Conservation (phyloP, 2,113 vertebrate species). For the Corythornis cristatus region DNA sequence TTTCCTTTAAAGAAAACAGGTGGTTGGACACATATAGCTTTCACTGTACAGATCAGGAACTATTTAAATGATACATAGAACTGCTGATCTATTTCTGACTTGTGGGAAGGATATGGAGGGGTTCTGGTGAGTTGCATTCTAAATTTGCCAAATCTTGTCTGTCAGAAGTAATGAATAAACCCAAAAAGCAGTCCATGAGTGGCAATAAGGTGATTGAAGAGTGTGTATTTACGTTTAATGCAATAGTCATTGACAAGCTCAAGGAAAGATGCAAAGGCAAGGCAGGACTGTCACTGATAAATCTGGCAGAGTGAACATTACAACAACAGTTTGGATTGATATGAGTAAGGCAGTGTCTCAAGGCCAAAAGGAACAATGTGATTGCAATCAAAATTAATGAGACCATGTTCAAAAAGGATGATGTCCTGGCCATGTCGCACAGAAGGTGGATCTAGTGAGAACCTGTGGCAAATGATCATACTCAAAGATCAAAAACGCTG, state of each 20-base stretch:
- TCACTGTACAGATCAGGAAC: neutral
- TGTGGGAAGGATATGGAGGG: neutral
- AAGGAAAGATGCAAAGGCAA: neutral
- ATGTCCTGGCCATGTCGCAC: accelerated
- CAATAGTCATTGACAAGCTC: neutral
- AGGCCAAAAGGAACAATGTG: neutral
- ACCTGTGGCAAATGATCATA: neutral
- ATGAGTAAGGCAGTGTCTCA: neutral
- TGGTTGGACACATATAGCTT: neutral
- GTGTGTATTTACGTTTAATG: neutral
- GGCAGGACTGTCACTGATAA: neutral
- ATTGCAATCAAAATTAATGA: neutral
- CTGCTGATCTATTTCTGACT: neutral
- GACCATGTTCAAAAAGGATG: neutral
- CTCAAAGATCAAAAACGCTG: neutral
- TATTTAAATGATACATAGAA: neutral
- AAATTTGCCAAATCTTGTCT: neutral
- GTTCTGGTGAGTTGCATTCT: neutral
- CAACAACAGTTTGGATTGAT: neutral
- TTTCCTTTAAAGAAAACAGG: constrained; percentile 22
- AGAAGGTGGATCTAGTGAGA: neutral
- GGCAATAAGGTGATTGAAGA: neutral
- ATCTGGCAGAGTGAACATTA: neutral
- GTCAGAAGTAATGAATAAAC: neutral
- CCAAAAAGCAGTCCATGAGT: neutral